Conservation (phyloP, 2,797 vertebrate species). For the Fratercula arctica region DNA sequence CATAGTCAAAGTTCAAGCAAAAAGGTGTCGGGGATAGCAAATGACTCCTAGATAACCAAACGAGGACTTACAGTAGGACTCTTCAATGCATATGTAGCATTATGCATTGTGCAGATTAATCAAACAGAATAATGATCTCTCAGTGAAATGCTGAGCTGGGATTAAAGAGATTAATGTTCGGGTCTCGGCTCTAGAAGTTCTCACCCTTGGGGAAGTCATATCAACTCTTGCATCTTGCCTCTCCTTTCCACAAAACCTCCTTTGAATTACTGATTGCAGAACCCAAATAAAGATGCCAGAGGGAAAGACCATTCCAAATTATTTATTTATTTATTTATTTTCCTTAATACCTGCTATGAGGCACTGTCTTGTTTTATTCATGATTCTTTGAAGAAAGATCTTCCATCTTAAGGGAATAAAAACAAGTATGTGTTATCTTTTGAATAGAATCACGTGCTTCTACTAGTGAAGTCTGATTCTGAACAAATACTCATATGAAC, state of each 20-base stretch:
- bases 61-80: background rate
- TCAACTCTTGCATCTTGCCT: background rate
- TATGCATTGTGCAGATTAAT: background rate
- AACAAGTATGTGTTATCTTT: background rate
- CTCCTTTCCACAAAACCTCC: background rate
- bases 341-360: background rate
- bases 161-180: slow-evolving; percentile 5
- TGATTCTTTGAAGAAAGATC: background rate
- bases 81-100: background rate
- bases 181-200: background rate
- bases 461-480: background rate
- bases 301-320: background rate
- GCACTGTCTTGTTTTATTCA: slow-evolving; percentile 11
- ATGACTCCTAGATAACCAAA: background rate
- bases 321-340: background rate
- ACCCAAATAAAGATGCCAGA: background rate
- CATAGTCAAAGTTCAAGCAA: background rate
- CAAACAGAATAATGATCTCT: slow-evolving; percentile 14
- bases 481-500: background rate
- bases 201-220: slow-evolving; percentile 25
- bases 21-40: background rate
- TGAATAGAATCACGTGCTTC: background rate
- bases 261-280: background rate
- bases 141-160: background rate
- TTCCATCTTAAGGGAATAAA: slow-evolving; percentile 17